Conservation (phyloP, 2,113 vertebrate species). For the Podilymbus podiceps region DNA sequence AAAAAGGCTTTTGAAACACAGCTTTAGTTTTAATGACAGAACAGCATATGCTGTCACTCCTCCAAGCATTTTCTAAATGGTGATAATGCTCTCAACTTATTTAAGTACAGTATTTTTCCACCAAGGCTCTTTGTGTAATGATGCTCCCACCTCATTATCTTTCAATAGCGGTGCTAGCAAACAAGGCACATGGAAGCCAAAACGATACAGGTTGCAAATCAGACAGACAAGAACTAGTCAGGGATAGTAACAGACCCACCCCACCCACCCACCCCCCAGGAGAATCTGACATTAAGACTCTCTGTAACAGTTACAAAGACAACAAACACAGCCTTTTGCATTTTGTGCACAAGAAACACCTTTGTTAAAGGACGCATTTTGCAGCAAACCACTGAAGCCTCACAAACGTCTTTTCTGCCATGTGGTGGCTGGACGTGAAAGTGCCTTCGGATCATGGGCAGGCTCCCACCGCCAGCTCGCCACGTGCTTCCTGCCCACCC, state of each 20-base stretch:
- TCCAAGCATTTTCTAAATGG: constrained; percentile 16
- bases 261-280: too few relatives aligned
- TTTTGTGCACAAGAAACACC: neutral
- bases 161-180: neutral
- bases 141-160: constrained; percentile 7
- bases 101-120: constrained; percentile 51
- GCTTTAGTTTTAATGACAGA: constrained; percentile 56
- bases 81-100: constrained; percentile 31
- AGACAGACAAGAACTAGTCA: neutral
- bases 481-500: neutral
- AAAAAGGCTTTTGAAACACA: constrained; percentile 27
- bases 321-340: neutral
- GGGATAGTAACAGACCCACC: neutral
- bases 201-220: neutral
- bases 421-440: neutral
- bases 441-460: neutral
- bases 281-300: neutral
- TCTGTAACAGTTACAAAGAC: neutral
- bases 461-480: neutral
- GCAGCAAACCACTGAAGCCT: neutral
- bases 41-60: constrained; percentile 39
- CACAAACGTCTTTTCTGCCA: neutral
- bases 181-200: neutral
- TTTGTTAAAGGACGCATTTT: neutral
- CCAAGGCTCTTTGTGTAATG: neutral